Conservation (phyloP, 2,888 invertebrate genomes). For the Meiosimyza decipiens region DNA sequence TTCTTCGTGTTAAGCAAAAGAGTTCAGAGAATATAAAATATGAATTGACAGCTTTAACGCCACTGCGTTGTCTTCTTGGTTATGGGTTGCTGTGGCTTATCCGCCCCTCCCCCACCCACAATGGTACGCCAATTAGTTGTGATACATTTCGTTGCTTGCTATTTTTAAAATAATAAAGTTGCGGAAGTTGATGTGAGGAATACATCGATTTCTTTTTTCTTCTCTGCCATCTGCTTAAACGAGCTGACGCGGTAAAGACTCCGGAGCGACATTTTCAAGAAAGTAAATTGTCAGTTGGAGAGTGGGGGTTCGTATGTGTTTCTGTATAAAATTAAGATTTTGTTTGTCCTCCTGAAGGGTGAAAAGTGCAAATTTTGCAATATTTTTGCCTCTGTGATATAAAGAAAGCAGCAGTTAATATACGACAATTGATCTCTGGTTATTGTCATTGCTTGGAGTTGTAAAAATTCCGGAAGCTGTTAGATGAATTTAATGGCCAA, state of each 20-base stretch:
- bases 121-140: conserved; percentile 35
- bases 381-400: conserved; percentile 31
- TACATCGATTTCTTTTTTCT: too few species aligned
- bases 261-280: neutral
- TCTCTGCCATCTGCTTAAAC: neutral
- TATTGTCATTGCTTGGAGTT: conserved; percentile 33
- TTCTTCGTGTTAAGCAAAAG: neutral
- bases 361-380: conserved; percentile 51
- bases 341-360: neutral
- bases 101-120: neutral
- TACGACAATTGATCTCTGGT: conserved; percentile 46
- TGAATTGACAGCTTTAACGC: conserved; percentile 63
- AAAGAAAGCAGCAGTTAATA: conserved; percentile 37
- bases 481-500: conserved; percentile 1
- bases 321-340: neutral
- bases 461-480: conserved; percentile 33
- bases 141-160: neutral
- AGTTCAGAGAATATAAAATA: conserved; percentile 49
- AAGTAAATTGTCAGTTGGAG: conserved; percentile 1
- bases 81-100: conserved; percentile 15
- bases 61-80: conserved; percentile 38
- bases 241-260: conserved; percentile 1
- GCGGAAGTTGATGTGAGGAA: too few species aligned
- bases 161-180: too few species aligned
- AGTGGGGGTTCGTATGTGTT: neutral